These are phyloP conservation scores for Poicephalus meyeri DNA, from an alignment of 2,113 vertebrate species.

Conservation along the genomic window DNA sequence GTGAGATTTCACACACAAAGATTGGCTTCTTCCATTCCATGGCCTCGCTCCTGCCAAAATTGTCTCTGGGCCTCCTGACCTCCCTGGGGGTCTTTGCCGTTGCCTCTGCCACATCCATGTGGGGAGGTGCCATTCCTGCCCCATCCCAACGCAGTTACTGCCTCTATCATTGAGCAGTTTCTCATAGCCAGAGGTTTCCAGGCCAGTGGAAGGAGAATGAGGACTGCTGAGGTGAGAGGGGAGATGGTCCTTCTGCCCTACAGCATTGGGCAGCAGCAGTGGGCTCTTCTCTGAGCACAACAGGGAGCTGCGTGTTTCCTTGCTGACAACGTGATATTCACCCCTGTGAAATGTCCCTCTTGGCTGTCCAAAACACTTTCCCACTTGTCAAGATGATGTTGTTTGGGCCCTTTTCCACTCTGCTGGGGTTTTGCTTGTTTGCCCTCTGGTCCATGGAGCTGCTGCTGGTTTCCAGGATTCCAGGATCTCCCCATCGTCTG, in stretches of 20 bases:
- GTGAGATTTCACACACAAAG: not conserved
- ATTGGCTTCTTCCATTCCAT: not conserved
- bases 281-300: not conserved
- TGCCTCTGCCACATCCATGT: not conserved
- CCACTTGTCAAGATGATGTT: accelerated
- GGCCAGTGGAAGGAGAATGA: not conserved
- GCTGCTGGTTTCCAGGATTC: not conserved
- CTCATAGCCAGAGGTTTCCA: not conserved
- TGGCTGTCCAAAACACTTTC: not conserved
- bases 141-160: not conserved
- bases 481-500: not conserved
- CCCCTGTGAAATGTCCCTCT: not conserved
- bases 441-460: not conserved
- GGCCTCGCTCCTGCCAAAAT: not conserved
- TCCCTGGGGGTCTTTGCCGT: not conserved
- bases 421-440: not conserved
- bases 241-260: not conserved
- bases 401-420: not conserved
- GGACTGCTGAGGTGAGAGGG: not conserved
- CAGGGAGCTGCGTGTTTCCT: not conserved
- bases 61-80: not conserved
- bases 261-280: not conserved
- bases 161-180: not conserved
- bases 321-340: not conserved
- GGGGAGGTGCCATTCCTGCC: not conserved